These are phyloP conservation scores for Melitaea athalia DNA, from an alignment of 2,888 invertebrate genomes.

Conservation along the genomic window DNA sequence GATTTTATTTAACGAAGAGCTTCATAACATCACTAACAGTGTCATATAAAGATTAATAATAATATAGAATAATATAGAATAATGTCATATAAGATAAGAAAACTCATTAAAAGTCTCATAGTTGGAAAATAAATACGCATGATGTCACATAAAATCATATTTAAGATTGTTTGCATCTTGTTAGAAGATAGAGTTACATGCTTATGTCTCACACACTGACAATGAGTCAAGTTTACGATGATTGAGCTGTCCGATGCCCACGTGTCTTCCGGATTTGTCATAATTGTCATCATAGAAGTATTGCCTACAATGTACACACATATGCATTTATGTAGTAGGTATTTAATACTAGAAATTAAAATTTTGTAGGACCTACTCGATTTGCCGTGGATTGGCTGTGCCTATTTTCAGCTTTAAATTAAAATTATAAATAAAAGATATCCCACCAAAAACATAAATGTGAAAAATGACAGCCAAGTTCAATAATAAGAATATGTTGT, in stretches of 20 bases:
- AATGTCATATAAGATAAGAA: no score
- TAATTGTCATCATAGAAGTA: constrained; percentile 13
- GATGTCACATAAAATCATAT: constrained; percentile 37
- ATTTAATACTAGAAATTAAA: no score
- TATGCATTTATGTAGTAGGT: no score
- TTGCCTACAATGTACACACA: background rate
- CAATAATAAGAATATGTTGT: no score
- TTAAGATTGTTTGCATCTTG: constrained; percentile 41
- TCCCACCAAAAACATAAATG: no score
- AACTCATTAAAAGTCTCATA: constrained; percentile 41
- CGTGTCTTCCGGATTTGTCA: constrained; percentile 31
- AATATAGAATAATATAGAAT: no score
- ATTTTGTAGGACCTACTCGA: no score
- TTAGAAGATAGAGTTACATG: constrained; percentile 45
- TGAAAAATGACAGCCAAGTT: no score
- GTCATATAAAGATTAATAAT: constrained; percentile 49
- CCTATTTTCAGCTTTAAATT: no score
- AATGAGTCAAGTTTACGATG: constrained; percentile 35
- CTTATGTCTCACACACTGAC: constrained; percentile 14
- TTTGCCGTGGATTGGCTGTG: no score
- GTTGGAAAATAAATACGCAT: constrained; percentile 27
- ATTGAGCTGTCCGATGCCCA: constrained; percentile 16
- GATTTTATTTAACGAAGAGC: constrained; percentile 40
- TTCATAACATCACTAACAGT: constrained; percentile 43
- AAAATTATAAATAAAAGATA: no score